Evolutionary conservation across 2,797 vertebrate genomes (phyloP).

Genomic region (Enteromius treurensis): DNA sequence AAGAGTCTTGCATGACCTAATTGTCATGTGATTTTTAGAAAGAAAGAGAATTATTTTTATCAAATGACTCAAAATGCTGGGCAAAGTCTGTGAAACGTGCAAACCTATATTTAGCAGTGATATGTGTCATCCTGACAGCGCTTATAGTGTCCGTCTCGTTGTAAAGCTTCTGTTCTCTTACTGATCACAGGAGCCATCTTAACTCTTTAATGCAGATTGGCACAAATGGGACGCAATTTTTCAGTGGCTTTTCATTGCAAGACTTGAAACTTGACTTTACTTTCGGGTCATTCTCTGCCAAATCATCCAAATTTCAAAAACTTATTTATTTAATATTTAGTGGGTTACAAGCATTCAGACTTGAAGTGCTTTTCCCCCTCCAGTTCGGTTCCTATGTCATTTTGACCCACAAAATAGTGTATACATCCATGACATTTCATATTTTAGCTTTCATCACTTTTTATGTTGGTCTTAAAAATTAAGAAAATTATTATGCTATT

Average conservation of each 20-base stretch:
- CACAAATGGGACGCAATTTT: background rate
- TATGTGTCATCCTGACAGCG: background rate
- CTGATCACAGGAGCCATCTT: background rate
- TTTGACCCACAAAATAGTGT: too few relatives aligned
- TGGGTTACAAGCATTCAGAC: background rate
- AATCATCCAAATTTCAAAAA: background rate
- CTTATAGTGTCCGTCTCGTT: background rate
- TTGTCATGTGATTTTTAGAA: conserved; percentile 7
- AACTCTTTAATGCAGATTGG: background rate
- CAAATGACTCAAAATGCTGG: conserved; percentile 8
- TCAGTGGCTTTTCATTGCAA: background rate
- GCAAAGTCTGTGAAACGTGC: background rate
- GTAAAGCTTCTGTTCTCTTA: background rate
- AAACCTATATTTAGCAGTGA: conserved; percentile 3
- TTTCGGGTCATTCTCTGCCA: background rate
- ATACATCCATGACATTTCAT: background rate
- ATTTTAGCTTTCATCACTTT: background rate
- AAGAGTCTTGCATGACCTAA: background rate
- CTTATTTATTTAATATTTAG: background rate
- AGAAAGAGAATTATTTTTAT: background rate
- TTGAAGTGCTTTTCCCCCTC: background rate
- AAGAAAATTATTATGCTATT: background rate
- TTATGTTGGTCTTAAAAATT: background rate
- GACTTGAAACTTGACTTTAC: background rate
- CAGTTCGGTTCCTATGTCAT: background rate